These are phyloP conservation scores for Zosterops lateralis DNA, from an alignment of 2,113 vertebrate species.

Conservation along the genomic window DNA sequence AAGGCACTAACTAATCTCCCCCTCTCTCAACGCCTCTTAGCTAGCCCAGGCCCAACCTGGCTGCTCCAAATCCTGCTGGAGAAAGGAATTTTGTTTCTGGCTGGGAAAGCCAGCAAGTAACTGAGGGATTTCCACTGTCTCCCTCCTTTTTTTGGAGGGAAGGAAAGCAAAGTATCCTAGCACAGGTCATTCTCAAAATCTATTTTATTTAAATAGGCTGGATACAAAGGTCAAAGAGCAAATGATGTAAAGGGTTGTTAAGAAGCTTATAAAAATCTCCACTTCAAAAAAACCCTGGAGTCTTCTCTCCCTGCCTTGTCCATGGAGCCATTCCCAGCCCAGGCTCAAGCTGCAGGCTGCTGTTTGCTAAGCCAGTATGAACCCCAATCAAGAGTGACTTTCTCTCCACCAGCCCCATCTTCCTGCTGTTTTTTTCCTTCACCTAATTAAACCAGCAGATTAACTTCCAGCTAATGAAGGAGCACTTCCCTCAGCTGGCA, in stretches of 20 bases:
- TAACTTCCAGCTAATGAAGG: neutral
- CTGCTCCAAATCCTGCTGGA: neutral
- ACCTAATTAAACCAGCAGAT: neutral
- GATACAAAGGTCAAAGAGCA: neutral
- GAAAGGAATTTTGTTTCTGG: neutral
- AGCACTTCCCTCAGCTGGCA: neutral
- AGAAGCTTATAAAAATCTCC: neutral
- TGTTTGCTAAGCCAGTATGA: neutral
- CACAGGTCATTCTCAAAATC: neutral
- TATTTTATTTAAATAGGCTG: neutral
- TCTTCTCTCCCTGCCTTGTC: neutral
- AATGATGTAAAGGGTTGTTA: neutral
- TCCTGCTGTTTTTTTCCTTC: neutral
- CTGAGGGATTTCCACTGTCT: neutral
- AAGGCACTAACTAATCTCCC: neutral
- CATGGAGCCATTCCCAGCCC: neutral
- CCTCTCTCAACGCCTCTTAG: neutral
- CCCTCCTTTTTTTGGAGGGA: neutral
- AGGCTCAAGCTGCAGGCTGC: neutral
- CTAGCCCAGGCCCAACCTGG: neutral
- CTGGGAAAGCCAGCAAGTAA: neutral
- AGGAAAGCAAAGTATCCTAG: neutral
- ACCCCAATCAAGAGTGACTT: neutral
- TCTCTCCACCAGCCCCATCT: neutral
- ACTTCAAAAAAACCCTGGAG: rapidly evolving